Conservation (phyloP, 2,888 invertebrate genomes). For the Acleris literana region DNA sequence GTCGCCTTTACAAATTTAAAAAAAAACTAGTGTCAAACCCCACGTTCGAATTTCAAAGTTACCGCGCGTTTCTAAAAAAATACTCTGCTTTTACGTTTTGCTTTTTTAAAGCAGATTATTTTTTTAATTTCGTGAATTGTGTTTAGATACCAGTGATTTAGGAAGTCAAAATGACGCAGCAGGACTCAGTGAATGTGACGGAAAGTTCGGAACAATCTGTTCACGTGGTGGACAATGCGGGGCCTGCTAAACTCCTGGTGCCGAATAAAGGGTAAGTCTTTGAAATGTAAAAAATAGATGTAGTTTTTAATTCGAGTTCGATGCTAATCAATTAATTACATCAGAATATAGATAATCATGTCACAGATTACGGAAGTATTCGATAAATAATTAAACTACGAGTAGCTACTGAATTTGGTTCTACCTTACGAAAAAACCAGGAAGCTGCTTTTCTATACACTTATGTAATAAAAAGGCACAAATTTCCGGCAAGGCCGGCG, state of each 20-base stretch:
- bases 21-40: constrained; percentile 17
- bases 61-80: constrained; percentile 35
- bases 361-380: too few relatives aligned
- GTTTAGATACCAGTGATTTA: constrained; percentile 44
- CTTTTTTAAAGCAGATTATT: constrained; percentile 14
- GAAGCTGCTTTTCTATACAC: neutral
- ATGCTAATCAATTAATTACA: constrained; percentile 9
- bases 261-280: constrained; percentile 34
- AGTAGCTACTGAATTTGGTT: too few relatives aligned
- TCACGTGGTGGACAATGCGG: constrained; percentile 33
- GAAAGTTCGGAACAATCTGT: constrained; percentile 46
- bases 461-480: too few relatives aligned
- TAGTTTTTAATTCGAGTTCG: too few relatives aligned
- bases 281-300: neutral
- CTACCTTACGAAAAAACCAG: neutral
- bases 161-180: constrained; percentile 59
- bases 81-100: constrained; percentile 30
- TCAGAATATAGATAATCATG: neutral
- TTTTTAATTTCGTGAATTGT: constrained; percentile 26
- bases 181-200: constrained; percentile 63
- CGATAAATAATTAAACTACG: too few relatives aligned
- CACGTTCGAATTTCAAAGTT: neutral
- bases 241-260: constrained; percentile 12
- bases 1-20: constrained; percentile 38
- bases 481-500: too few relatives aligned